A percentile compares a stretch with the other conserved stretches of the same genome.
Evolutionary conservation across 1,140 invertebrate genomes (phyloP).

Genomic region (Protaetia brevitarsis): DNA sequence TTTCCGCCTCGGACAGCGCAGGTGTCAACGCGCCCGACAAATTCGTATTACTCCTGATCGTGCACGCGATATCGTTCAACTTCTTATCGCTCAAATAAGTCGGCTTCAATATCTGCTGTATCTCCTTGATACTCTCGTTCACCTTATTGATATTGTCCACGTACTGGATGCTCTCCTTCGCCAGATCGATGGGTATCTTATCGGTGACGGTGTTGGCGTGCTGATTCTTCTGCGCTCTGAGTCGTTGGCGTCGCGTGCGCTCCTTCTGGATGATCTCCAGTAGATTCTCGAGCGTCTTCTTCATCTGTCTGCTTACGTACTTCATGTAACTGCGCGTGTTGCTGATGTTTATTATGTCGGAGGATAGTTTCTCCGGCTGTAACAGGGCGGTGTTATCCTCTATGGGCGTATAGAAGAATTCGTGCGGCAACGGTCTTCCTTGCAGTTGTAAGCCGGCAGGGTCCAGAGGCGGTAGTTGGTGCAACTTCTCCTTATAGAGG

Average conservation of each 20-base stretch:
- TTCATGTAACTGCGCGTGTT: constrained; percentile 23
- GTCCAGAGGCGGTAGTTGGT: constrained; percentile 24
- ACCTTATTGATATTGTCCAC: constrained; percentile 26
- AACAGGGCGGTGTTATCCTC: not conserved
- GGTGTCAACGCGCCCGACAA: not conserved
- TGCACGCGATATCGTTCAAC: not conserved
- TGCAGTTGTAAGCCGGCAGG: constrained; percentile 6
- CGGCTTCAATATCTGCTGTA: constrained; percentile 29
- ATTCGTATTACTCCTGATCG: not conserved
- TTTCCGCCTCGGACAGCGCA: not conserved
- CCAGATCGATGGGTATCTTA: not conserved
- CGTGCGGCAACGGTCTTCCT: constrained; percentile 21
- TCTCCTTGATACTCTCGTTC: constrained; percentile 27
- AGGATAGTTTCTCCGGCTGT: constrained; percentile 22
- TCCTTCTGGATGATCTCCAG: constrained; percentile 38
- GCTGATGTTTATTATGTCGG: constrained; percentile 30
- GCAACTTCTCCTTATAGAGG: constrained; percentile 39
- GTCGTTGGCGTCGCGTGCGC: constrained; percentile 24
- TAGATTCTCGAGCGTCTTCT: constrained; percentile 38
- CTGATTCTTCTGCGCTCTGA: not conserved
- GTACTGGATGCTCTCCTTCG: constrained; percentile 20
- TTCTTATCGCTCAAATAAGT: constrained; percentile 1
- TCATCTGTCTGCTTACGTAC: constrained; percentile 39
- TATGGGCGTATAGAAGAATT: constrained; percentile 27
- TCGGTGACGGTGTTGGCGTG: not conserved